These are phyloP conservation scores for Pseudomyrmex pallidus DNA, from an alignment of 1,140 invertebrate species.

Conservation along the genomic window DNA sequence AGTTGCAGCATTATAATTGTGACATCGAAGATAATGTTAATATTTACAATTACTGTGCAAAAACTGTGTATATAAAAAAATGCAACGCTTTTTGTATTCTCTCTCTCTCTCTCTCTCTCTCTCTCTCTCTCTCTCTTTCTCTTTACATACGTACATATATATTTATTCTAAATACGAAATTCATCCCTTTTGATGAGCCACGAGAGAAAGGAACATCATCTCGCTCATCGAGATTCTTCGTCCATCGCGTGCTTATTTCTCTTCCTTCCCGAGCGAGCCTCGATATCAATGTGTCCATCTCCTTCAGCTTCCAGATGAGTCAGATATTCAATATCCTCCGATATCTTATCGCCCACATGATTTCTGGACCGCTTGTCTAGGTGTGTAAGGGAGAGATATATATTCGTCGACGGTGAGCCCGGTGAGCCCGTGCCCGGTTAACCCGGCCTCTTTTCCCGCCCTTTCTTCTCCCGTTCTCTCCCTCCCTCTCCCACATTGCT, in stretches of 20 bases:
- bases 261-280: conserved; percentile 38
- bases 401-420: conserved; percentile 19
- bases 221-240: conserved; percentile 53
- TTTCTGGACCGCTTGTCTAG: conserved; percentile 67
- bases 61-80: background rate
- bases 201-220: conserved; percentile 39
- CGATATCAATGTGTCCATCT: conserved; percentile 68
- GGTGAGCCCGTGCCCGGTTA: conserved; percentile 20
- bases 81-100: too few relatives aligned
- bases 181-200: conserved; percentile 43
- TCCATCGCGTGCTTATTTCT: background rate
- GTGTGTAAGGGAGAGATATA: conserved; percentile 55
- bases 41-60: conserved; percentile 1
- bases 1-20: background rate
- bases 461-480: background rate
- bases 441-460: conserved; percentile 16
- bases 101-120: too few relatives aligned
- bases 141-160: background rate
- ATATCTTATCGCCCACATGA: conserved; percentile 73
- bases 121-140: too few relatives aligned
- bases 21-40: background rate
- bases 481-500: background rate
- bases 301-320: conserved; percentile 67
- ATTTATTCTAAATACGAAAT: conserved; percentile 47
- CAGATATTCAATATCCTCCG: conserved; percentile 69